Base-by-base conservation (phyloP, 2,113 vertebrate genomes). In the Calidris pugnax region DNA sequence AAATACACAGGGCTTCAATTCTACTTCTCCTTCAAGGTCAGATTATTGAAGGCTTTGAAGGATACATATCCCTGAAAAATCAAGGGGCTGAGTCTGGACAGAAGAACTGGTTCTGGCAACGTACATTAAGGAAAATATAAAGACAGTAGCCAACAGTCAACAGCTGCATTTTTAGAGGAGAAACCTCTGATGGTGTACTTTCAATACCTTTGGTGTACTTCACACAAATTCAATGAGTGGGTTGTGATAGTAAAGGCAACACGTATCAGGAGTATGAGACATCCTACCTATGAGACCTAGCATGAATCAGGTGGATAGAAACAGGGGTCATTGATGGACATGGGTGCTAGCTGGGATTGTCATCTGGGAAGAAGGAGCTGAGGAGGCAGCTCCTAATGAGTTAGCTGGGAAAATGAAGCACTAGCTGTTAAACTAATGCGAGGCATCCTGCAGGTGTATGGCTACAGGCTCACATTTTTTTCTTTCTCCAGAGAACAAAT, bases 351-450 rank as follows among this genome's bases (percentile, higher is more conserved):
- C 24, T 66, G 39, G 26, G 39, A 17, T 41, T 60, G 45, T 30
- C 21, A 30, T 23, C 20, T 62, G 56, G 26, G 47, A 85, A 30
- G 22, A 72, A 33, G 16, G 50, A 67, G 14, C 28, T 91, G 41
- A 19, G 12, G 12, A 43, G 14, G 26, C 1, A 22, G 14, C 6
- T 82, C 27, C 17, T n/a, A 45, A 12, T 0, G 1, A 72, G 23
- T 57, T 43, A 53, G 1, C 9, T 74, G 48, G 20, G 26, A 82
- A 93, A 85, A 53, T 0, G 0, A 82, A 82, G 21, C 18, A 33
- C 28, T 33, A 66, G 11, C 10, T 3, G 1, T 28, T 15, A 78
- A 85, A 43, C 3, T 59, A 53, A 3, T 1, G 1, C 1, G 4
- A 63, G 3, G 3, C 32, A 6, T 32, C 26, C 13, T 55, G 12